Evolutionary conservation across 1,140 invertebrate species (phyloP).

Genomic region (Campodea augens): DNA sequence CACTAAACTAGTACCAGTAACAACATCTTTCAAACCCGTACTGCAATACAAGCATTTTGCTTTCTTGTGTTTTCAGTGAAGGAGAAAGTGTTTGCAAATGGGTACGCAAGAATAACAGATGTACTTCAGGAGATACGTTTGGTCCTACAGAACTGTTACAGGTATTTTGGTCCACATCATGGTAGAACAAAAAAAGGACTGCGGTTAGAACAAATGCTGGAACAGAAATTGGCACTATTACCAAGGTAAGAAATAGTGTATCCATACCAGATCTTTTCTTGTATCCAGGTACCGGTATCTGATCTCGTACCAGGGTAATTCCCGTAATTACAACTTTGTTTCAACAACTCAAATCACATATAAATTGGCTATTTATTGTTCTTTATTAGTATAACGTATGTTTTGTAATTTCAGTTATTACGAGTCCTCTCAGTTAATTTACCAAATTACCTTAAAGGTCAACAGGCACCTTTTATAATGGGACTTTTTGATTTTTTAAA

Average conservation of each 20-base stretch:
- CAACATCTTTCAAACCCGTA: background rate
- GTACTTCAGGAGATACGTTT: conserved; percentile 29
- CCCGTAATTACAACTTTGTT: too few species aligned
- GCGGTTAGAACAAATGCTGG: conserved; percentile 28
- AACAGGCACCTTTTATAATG: too few species aligned
- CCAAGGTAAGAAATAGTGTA: conserved; percentile 20
- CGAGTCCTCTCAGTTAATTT: too few species aligned
- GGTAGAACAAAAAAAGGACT: conserved; percentile 27
- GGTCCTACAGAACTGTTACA: conserved; percentile 33
- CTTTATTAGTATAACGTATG: too few species aligned
- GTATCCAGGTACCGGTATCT: too few species aligned
- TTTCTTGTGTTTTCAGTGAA: conserved; percentile 22
- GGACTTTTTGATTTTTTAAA: too few species aligned
- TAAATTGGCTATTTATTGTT: too few species aligned
- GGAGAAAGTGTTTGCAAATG: conserved; percentile 23
- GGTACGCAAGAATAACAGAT: conserved; percentile 26
- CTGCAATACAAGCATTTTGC: background rate
- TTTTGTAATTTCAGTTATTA: too few species aligned
- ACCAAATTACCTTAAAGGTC: too few species aligned
- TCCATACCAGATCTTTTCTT: background rate
- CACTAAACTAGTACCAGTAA: too few species aligned
- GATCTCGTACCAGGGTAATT: too few species aligned
- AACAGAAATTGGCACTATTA: conserved; percentile 27
- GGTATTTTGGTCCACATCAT: conserved; percentile 29
- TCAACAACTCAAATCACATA: too few species aligned